Evolutionary conservation across 2,113 vertebrate genomes (phyloP).

Genomic region (Myrmecophaga tridactyla): DNA sequence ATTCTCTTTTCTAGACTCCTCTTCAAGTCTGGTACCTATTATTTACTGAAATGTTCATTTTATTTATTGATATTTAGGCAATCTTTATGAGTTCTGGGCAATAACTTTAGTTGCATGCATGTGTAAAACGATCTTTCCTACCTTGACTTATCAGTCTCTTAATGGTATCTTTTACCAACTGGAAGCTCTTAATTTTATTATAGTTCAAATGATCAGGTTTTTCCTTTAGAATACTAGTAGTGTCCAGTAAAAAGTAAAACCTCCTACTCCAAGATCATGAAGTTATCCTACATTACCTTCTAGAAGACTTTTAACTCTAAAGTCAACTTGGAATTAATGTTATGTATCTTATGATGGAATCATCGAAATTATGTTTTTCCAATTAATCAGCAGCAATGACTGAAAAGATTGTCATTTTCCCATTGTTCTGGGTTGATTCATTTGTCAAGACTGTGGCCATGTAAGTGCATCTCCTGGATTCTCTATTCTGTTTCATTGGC

Average conservation of each 20-base stretch:
- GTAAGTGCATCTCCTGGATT: accelerated
- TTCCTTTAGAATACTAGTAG: neutral
- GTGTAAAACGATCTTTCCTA: neutral
- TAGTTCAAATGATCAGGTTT: neutral
- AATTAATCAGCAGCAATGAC: neutral
- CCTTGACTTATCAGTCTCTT: neutral
- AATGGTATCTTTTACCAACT: neutral
- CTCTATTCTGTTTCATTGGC: too few species aligned
- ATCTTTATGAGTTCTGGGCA: neutral
- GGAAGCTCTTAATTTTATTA: neutral
- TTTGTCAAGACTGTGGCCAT: neutral
- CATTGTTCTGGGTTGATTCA: neutral
- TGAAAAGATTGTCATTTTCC: neutral
- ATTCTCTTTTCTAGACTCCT: neutral
- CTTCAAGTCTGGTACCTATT: neutral
- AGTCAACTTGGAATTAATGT: neutral
- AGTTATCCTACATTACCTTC: neutral
- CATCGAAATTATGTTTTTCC: neutral
- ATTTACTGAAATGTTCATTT: neutral
- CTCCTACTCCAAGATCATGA: neutral
- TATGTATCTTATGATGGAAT: neutral
- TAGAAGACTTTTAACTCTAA: neutral
- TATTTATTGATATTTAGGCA: neutral
- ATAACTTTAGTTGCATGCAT: neutral
- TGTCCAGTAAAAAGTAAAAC: neutral